Evolutionary conservation across 1,140 invertebrate species (phyloP).

Genomic region (Oscheius sp.): DNA sequence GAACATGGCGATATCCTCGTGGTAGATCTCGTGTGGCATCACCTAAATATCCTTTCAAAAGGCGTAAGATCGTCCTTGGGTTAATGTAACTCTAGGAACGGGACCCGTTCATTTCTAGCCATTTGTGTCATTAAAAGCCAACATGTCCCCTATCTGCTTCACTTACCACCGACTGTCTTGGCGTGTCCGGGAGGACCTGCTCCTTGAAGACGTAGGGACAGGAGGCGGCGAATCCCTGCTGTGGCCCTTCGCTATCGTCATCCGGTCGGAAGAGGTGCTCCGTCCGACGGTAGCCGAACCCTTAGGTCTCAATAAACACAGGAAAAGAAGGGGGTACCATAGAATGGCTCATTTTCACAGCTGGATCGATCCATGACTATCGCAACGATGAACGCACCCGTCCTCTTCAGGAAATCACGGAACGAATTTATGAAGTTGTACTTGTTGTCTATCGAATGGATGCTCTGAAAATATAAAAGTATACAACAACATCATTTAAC

Average conservation of each 20-base stretch:
- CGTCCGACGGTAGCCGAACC: neutral
- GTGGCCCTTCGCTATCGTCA: no score
- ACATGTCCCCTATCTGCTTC: no score
- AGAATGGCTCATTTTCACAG: neutral
- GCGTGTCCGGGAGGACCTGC: neutral
- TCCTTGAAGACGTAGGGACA: neutral
- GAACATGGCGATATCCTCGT: no score
- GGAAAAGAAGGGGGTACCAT: neutral
- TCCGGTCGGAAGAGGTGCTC: neutral
- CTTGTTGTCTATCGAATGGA: neutral
- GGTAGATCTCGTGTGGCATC: no score
- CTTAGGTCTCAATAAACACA: neutral
- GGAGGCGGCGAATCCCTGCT: neutral
- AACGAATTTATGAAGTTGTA: conserved; percentile 9
- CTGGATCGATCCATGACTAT: neutral
- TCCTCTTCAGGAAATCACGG: neutral
- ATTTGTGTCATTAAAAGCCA: no score
- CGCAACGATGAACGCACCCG: neutral
- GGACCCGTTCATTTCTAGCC: no score
- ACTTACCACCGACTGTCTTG: no score
- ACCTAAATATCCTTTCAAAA: no score
- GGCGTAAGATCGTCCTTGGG: no score
- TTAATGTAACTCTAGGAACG: no score
- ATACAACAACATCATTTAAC: no score
- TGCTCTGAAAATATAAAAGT: neutral